These are phyloP conservation scores for Volucella inanis DNA, from an alignment of 2,888 invertebrate species.

Conservation along the genomic window DNA sequence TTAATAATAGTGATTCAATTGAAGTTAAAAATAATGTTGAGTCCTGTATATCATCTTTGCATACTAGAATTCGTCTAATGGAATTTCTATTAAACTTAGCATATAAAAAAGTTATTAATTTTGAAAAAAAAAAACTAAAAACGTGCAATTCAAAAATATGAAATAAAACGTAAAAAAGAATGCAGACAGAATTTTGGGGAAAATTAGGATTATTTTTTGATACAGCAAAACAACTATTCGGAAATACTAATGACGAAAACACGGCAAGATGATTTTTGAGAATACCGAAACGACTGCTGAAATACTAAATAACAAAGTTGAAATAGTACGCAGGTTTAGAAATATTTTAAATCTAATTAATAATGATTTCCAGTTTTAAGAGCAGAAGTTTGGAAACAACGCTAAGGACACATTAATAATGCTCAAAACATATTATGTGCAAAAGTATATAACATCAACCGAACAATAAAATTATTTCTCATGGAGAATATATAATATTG, in stretches of 20 bases:
- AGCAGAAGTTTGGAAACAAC: neutral
- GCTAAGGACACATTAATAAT: neutral
- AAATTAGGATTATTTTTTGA: no score
- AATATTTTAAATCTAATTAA: neutral
- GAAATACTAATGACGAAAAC: no score
- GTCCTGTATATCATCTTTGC: neutral
- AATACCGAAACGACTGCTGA: no score
- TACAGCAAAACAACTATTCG: no score
- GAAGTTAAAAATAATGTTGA: conserved; percentile 2
- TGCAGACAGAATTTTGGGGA: neutral
- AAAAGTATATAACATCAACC: neutral
- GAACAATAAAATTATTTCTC: neutral
- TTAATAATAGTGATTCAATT: neutral
- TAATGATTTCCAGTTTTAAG: neutral
- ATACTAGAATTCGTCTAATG: no score
- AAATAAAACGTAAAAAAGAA: neutral
- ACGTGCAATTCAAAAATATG: no score
- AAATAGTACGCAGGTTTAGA: no score
- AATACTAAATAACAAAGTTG: neutral
- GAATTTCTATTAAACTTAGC: no score
- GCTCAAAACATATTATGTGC: neutral
- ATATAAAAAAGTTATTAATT: no score
- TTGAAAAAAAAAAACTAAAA: no score
- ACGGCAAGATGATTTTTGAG: no score
- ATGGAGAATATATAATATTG: conserved; percentile 2